Conservation (phyloP, 2,888 invertebrate genomes). For the Metopia argyrocephala region DNA sequence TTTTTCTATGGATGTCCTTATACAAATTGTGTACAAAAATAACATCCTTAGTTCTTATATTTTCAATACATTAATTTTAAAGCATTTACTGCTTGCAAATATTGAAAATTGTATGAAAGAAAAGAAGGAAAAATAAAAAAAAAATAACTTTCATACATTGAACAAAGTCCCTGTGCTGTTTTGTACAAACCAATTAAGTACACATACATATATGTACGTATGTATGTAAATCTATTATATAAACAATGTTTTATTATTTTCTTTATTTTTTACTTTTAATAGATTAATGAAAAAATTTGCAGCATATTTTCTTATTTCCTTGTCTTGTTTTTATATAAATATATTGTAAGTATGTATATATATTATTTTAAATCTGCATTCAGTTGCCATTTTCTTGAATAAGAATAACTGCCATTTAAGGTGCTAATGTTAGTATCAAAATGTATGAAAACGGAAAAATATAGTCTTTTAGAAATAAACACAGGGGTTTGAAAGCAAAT, state of each 20-base stretch:
- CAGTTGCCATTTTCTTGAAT: slow-evolving; percentile 8
- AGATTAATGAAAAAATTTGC: slow-evolving; percentile 57
- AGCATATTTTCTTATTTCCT: slow-evolving; percentile 53
- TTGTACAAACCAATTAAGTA: background rate
- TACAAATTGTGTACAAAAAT: background rate
- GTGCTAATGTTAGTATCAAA: slow-evolving; percentile 48
- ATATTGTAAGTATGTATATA: slow-evolving; percentile 19
- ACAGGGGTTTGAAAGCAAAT: slow-evolving; percentile 16
- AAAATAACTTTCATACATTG: slow-evolving; percentile 30
- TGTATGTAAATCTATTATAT: slow-evolving; percentile 19
- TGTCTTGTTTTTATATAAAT: slow-evolving; percentile 31
- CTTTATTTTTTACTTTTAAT: background rate
- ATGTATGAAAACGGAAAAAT: background rate
- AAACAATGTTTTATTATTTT: background rate
- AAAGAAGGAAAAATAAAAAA: background rate
- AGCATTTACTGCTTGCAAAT: slow-evolving; percentile 38
- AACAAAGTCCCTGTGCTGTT: slow-evolving; percentile 33
- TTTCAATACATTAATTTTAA: background rate
- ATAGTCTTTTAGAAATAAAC: too few species aligned
- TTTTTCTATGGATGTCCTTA: background rate
- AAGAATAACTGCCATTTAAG: slow-evolving; percentile 46
- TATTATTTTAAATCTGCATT: slow-evolving; percentile 15
- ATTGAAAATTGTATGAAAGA: slow-evolving; percentile 4
- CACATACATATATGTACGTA: too few species aligned
- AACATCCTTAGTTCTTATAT: background rate